Evolutionary conservation across 2,797 vertebrate genomes (phyloP), one percentile per base, ranked within the genome.

Genomic region (Eptatretus atami): DNA sequence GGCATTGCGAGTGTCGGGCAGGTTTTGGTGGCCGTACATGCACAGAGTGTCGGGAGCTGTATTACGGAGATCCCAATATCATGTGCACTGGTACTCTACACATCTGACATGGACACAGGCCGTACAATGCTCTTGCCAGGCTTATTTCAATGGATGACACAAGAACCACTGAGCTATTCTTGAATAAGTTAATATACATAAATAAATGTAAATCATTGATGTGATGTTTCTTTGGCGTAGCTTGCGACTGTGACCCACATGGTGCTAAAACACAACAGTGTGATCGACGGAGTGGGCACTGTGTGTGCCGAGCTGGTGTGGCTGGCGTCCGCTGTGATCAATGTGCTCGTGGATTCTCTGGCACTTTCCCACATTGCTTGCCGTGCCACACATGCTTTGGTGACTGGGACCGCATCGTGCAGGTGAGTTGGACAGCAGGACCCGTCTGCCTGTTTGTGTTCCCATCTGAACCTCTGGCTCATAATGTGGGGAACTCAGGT

Each of bases 391-490:
- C 82, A 64, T 98, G 92, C 71, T 98, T 98, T 0, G 92, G 92
- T 12, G 92, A 98, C 74, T 98, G 92, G 92, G 86, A 98, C 72
- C 84, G 85, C 2, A 78, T 92, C 52, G 86, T 98, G 25, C 92
- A 98, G 57, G 57, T 61, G 57, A 44, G 31, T 44, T 44, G 31
- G 31, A 44, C 31, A 44, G 31, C 31, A 5, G 31, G 4, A 44
- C 31, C 31, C 6, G 31, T 44, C 6, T 2, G 31, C 6, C 31
- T 44, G 31, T 44, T 44, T 5, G 2, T 44, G 31, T 44, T 44
- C 4, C 31, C 31, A 44, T 44, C 31, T 44, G 31, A 44, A 8
- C 31, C 31, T 44, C 31, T 44, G 31, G 31, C 31, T 44, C 4
- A 44, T 44, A 3, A 8, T 44, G 31, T 44, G 31, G 31, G 4